phyloP scores from a whole-genome alignment of 2,113 vertebrate genomes.

The Eurystomus gularis region DNA sequence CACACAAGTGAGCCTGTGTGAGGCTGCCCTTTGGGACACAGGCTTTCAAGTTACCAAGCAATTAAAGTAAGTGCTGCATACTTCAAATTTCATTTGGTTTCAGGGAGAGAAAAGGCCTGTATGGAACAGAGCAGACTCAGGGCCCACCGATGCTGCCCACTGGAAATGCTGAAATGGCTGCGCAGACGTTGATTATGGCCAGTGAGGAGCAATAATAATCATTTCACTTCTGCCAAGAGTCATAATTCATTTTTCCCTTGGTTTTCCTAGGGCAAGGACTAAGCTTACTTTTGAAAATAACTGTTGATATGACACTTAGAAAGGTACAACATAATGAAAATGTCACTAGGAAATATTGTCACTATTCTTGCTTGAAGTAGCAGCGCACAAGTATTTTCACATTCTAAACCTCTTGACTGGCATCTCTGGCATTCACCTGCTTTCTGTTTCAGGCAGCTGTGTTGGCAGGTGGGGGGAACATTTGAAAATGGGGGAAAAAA shows the following conservation, averaged over 20 bases:
- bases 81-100: not conserved
- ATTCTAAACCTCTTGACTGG: not conserved
- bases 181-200: not conserved
- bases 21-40: not conserved
- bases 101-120: not conserved
- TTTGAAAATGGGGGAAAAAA: not conserved
- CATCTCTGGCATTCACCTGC: not conserved
- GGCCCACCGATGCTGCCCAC: accelerated
- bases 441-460: not conserved
- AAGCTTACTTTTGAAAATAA: not conserved
- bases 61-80: not conserved
- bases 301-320: not conserved
- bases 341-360: not conserved
- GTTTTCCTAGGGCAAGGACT: not conserved
- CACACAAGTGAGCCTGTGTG: not conserved
- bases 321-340: not conserved
- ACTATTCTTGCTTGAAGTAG: not conserved
- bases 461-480: too few species aligned
- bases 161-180: not conserved
- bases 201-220: not conserved
- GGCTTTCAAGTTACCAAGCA: not conserved
- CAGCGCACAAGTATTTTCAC: not conserved
- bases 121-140: not conserved
- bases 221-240: not conserved
- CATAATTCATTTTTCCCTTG: not conserved